Percentiles rank a stretch among this genome's conserved stretches.
These are phyloP conservation scores for Oscheius onirici DNA, from an alignment of 2,888 invertebrate genomes.

Conservation along the genomic window DNA sequence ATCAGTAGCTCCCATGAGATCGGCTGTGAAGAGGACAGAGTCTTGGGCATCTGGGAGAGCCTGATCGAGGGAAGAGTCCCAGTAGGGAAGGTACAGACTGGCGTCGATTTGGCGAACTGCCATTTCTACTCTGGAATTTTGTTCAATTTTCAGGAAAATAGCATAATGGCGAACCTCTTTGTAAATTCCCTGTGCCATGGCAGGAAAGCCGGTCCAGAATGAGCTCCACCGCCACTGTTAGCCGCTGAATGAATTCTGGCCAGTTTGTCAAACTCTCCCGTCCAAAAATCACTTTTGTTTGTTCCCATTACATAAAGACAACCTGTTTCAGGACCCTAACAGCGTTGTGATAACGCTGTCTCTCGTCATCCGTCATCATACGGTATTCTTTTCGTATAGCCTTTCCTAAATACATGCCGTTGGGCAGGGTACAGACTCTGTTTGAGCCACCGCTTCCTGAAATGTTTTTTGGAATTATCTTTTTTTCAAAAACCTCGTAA, in stretches of 20 bases:
- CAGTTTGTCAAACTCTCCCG: conserved; percentile 49
- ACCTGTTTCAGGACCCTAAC: conserved; percentile 46
- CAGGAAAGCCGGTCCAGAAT: conserved; percentile 67
- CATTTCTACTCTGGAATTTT: conserved; percentile 56
- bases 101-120: conserved; percentile 65
- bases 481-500: conserved; percentile 48
- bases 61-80: conserved; percentile 69
- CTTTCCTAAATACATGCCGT: conserved; percentile 45
- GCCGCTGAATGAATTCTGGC: conserved; percentile 61
- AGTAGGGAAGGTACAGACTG: conserved; percentile 65
- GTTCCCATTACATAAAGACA: not conserved
- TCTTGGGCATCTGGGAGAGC: conserved; percentile 32
- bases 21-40: conserved; percentile 16
- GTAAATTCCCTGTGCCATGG: conserved; percentile 68
- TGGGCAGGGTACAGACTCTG: conserved; percentile 46
- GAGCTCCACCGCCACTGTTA: conserved; percentile 63
- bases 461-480: not conserved
- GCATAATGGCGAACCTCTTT: conserved; percentile 42
- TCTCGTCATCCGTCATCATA: conserved; percentile 67
- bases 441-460: conserved; percentile 22
- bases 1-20: conserved; percentile 48
- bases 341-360: conserved; percentile 50
- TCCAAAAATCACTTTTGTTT: conserved; percentile 28
- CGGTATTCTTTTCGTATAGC: conserved; percentile 61
- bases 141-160: conserved; percentile 3